These are phyloP conservation scores for Geopemphigus sp. DNA, from an alignment of 1,140 invertebrate species.

Conservation along the genomic window DNA sequence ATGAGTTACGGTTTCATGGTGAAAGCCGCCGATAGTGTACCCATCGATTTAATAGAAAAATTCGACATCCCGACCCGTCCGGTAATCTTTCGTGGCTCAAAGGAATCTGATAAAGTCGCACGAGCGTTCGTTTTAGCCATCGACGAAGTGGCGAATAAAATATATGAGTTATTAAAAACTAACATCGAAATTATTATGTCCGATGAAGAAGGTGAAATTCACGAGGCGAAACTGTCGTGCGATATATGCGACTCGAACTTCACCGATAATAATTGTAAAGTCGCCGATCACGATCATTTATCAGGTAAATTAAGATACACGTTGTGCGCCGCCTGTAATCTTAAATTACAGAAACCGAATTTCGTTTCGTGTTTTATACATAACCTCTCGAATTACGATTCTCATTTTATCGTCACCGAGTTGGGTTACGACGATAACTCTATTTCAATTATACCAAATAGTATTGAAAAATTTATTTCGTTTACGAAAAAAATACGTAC, in stretches of 20 bases:
- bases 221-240: not conserved
- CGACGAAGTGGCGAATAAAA: not conserved
- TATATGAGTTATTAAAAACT: not conserved
- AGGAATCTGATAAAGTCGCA: not conserved
- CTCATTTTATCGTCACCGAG: no score
- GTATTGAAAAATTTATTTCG: no score
- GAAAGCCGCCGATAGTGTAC: not conserved
- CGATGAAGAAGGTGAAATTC: not conserved
- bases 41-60: not conserved
- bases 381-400: no score
- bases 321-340: no score
- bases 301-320: no score
- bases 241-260: no score
- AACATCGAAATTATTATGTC: not conserved
- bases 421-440: no score
- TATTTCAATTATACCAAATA: no score
- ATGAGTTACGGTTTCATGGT: not conserved
- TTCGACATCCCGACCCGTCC: not conserved
- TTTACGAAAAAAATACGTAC: not conserved
- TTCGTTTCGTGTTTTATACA: no score
- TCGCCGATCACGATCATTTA: no score
- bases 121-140: not conserved
- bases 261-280: no score
- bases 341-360: no score
- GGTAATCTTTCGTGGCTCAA: not conserved